Evolutionary conservation across 2,113 vertebrate species (phyloP), one percentile per base, ranked within the genome.

Genomic region (Hemicordylus capensis): DNA sequence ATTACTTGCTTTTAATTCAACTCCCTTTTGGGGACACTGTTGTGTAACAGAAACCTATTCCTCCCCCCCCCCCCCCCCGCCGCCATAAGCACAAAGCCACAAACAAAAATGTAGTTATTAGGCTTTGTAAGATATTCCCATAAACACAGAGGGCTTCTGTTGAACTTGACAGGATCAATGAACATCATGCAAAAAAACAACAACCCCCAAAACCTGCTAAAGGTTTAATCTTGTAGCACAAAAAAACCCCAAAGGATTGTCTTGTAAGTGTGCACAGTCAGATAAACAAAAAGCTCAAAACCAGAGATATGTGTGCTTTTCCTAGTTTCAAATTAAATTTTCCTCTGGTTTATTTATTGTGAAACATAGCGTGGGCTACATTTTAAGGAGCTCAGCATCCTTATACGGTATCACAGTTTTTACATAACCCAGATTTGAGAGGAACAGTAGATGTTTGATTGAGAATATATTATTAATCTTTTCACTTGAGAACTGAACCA

Each of bases 251-350:
- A 84, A 94, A 93, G 91, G 76, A 90, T 91, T 90, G 89, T 70
- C 66, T 92, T 85, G 83, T 37, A 91, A 92, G 87, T 93, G 89
- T 88, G 90, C 87, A 80, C 66, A 89, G 87, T 86, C 83, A 92
- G 92, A 95, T 94, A 95, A 94, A 88, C 93, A 90, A 76, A 91
- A 90, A 95, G 93, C 92, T 93, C 84, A 88, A 88, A 92, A 92
- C 92, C 54, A 92, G 84, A 84, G 83, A 88, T 91, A 90, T 0
- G 0, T 90, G 85, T 83, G 85, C 87, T 86, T 92, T n/a, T 74
- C 89, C 90, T 90, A 89, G 91, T 87, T 91, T 91, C 89, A 94
- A 89, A 46, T 89, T 72, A 83, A 79, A 83, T 82, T 87, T 92
- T 85, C 76, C 77, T 88, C 92, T 90, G 94, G 87, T 94, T 94